Evolutionary conservation across 37 sponge, comb jelly and placozoan species (phyloP).

Genomic region (Mnemiopsis leidyi): DNA sequence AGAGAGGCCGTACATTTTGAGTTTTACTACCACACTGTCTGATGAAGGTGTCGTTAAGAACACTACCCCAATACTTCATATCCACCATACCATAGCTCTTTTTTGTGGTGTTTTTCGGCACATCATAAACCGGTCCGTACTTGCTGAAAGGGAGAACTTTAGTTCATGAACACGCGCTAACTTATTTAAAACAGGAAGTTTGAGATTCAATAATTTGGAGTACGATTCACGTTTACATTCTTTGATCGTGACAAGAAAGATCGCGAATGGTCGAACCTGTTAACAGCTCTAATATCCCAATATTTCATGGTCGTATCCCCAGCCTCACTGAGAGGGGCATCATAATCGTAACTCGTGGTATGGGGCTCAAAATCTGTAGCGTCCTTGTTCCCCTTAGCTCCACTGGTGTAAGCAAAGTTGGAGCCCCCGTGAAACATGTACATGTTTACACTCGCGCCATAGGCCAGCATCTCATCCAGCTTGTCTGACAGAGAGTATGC

Average conservation of each 20-base stretch:
- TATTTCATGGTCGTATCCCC: conserved; percentile 58
- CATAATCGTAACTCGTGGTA: conserved; percentile 55
- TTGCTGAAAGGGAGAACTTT: no score
- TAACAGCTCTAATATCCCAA: conserved; percentile 34
- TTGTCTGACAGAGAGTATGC: not conserved
- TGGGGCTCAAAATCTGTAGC: not conserved
- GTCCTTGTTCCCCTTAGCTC: conserved; percentile 30
- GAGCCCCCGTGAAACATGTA: conserved; percentile 60
- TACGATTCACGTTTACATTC: no score
- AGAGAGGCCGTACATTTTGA: not conserved
- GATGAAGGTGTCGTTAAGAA: not conserved
- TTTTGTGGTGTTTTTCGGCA: conserved; percentile 36
- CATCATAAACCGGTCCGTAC: conserved; percentile 5
- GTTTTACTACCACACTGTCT: not conserved
- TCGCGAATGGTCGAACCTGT: no score
- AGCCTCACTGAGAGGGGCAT: conserved; percentile 54
- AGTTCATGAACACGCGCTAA: no score
- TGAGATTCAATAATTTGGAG: not conserved
- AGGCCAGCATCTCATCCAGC: conserved; percentile 33
- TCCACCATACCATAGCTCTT: not conserved
- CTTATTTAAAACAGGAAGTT: no score
- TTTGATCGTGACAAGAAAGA: no score
- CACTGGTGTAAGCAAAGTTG: conserved; percentile 46
- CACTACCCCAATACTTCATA: not conserved
- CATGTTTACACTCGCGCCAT: conserved; percentile 40